Conservation (phyloP, 2,113 vertebrate genomes). For the Galbula dea region DNA sequence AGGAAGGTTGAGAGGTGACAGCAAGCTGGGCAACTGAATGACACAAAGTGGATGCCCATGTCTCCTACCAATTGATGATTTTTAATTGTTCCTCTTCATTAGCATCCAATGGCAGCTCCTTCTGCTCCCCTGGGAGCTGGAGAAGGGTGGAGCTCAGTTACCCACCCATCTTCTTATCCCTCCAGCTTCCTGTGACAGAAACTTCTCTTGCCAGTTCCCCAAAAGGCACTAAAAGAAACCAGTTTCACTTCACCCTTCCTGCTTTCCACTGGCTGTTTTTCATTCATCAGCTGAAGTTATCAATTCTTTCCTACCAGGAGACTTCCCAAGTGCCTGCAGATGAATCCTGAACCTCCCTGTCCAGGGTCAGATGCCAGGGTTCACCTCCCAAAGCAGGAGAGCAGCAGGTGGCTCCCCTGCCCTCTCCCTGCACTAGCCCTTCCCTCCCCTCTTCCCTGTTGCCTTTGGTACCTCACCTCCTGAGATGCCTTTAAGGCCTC, state of each 20-base stretch:
- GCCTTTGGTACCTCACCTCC: not conserved
- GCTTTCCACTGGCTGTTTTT: not conserved
- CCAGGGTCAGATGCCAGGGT: not conserved
- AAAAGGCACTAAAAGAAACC: constrained; percentile 17
- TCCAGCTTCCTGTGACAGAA: not conserved
- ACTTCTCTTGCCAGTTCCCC: constrained; percentile 26
- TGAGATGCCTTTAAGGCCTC: not conserved
- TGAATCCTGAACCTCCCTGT: not conserved
- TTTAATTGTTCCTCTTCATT: not conserved
- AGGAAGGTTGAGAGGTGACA: not conserved
- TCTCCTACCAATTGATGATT: no score
- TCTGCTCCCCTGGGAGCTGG: not conserved
- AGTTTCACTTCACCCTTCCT: constrained; percentile 7
- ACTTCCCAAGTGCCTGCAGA: not conserved
- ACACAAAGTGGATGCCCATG: no score
- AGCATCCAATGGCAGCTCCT: constrained; percentile 23
- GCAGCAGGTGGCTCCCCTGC: not conserved
- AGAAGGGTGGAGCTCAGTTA: constrained; percentile 28
- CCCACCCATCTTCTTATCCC: constrained; percentile 40
- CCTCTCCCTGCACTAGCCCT: not conserved
- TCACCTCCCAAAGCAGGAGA: not conserved
- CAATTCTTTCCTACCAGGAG: not conserved
- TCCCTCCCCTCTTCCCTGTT: not conserved
- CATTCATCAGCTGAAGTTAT: not conserved
- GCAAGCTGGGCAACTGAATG: not conserved